Conservation (phyloP, 2,888 invertebrate genomes). For the Limnephilus marmoratus region DNA sequence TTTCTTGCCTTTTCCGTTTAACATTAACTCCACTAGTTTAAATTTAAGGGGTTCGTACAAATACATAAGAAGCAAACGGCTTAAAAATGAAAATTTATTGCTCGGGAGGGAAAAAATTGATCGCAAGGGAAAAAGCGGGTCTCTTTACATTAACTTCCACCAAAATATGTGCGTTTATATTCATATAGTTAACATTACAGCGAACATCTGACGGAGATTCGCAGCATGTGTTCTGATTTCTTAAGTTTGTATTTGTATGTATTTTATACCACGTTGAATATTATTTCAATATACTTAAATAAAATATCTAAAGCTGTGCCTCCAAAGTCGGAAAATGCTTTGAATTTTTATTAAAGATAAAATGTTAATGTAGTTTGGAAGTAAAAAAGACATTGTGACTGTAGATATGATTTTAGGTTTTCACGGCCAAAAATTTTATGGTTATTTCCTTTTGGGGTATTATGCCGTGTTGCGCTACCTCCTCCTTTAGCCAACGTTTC, state of each 20-base stretch:
- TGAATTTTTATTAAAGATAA: neutral
- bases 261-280: neutral
- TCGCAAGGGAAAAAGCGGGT: neutral
- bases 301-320: neutral
- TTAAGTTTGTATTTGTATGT: neutral
- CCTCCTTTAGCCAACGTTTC: too few species aligned
- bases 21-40: neutral
- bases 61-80: conserved; percentile 6
- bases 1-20: neutral
- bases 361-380: too few species aligned
- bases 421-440: too few species aligned
- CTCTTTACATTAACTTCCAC: neutral
- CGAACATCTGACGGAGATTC: neutral
- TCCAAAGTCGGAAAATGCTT: neutral
- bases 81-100: conserved; percentile 43
- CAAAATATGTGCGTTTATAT: neutral
- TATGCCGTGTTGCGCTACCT: too few species aligned
- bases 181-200: neutral
- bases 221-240: neutral
- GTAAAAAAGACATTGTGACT: too few species aligned
- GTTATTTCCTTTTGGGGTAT: too few species aligned
- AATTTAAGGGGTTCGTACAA: conserved; percentile 8
- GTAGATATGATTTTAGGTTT: too few species aligned
- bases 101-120: neutral
- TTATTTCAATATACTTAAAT: neutral